Conservation (phyloP, 1,140 invertebrate species). For the Drosophila subpulchrella region DNA sequence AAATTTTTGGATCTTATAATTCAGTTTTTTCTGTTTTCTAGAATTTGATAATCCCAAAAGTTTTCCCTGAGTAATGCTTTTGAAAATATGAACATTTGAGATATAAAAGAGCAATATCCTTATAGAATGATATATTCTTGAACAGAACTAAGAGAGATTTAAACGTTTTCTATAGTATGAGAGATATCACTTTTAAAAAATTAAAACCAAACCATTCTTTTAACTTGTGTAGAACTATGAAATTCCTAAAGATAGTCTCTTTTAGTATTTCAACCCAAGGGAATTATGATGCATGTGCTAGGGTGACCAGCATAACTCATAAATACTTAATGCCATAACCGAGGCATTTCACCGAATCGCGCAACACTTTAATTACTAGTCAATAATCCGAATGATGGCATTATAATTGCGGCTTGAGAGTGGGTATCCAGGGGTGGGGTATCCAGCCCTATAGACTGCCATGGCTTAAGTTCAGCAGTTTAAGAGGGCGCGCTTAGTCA, state of each 20-base stretch:
- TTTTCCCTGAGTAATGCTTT: too few species aligned
- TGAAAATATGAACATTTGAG: too few species aligned
- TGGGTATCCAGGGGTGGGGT: too few species aligned
- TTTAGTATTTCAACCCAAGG: neutral
- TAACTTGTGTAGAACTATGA: too few species aligned
- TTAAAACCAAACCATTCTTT: too few species aligned
- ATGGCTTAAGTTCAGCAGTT: constrained; percentile 38
- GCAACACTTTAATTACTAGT: constrained; percentile 32
- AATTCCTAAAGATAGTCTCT: neutral
- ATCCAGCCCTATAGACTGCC: constrained; percentile 5
- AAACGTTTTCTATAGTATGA: too few species aligned
- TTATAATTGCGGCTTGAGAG: constrained; percentile 4
- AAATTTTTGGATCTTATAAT: too few species aligned
- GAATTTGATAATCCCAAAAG: too few species aligned
- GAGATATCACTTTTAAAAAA: too few species aligned
- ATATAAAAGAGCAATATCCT: too few species aligned
- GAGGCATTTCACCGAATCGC: neutral
- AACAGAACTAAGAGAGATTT: neutral
- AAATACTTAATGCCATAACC: neutral
- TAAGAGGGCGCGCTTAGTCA: constrained; percentile 30
- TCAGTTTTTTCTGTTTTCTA: too few species aligned
- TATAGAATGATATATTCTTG: neutral
- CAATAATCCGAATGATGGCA: constrained; percentile 29
- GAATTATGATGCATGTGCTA: neutral
- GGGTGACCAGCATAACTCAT: neutral